Conservation (phyloP, 2,113 vertebrate species). For the Dolichotis patagonum region DNA sequence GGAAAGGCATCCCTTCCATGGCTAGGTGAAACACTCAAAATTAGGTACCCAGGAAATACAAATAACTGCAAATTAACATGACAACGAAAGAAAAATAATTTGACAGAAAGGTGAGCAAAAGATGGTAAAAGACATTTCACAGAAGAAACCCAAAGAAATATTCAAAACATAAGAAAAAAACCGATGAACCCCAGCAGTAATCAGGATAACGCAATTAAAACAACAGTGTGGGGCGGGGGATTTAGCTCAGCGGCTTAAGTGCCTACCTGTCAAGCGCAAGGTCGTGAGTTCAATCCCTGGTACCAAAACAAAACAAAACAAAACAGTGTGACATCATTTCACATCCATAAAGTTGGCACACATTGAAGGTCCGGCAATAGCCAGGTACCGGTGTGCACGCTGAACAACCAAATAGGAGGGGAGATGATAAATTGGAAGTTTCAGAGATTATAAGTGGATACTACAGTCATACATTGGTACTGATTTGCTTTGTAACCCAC, state of each 20-base stretch:
- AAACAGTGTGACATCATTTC: not conserved
- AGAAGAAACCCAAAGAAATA: not conserved
- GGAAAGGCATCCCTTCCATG: not conserved
- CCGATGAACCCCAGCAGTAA: not conserved
- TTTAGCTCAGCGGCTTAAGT: too few relatives aligned
- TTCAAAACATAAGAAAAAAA: not conserved
- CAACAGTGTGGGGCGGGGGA: not conserved
- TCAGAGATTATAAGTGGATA: not conserved
- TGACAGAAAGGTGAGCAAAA: not conserved
- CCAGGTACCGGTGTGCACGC: not conserved
- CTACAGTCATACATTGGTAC: not conserved
- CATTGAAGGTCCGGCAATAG: not conserved
- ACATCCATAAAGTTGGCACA: not conserved
- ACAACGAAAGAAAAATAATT: slow-evolving; percentile 6
- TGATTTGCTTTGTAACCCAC: not conserved
- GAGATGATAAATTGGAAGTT: not conserved
- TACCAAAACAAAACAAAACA: too few relatives aligned
- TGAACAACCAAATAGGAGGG: not conserved
- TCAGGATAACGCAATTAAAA: not conserved
- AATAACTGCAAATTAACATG: not conserved
- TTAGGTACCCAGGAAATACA: not conserved
- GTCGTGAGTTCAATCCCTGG: too few relatives aligned
- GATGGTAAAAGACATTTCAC: not conserved
- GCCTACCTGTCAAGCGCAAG: too few relatives aligned
- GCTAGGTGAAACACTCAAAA: not conserved